These are phyloP conservation scores for Thermophis baileyi DNA, from an alignment of 2,113 vertebrate species.

Conservation along the genomic window DNA sequence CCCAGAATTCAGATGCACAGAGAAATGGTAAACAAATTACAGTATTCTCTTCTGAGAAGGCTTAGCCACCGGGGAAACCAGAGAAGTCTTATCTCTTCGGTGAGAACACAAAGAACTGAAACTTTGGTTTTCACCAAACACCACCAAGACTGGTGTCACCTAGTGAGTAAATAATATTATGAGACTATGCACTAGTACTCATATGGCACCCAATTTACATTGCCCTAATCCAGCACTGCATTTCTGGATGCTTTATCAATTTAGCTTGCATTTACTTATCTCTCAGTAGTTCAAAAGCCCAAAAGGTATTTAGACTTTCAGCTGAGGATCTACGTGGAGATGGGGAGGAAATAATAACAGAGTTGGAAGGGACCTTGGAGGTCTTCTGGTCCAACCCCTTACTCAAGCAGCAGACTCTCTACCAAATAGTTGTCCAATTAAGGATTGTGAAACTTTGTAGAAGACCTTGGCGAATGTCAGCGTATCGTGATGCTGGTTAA, in stretches of 20 bases:
- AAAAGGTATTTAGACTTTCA: not conserved
- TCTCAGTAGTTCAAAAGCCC: not conserved
- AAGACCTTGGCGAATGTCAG: constrained; percentile 61
- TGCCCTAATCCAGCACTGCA: not conserved
- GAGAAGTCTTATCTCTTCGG: not conserved
- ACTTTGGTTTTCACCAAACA: not conserved
- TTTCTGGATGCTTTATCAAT: not conserved
- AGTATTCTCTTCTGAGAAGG: not conserved
- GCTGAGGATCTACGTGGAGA: too few relatives aligned
- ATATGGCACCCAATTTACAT: not conserved
- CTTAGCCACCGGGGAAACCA: not conserved
- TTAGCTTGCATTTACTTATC: not conserved
- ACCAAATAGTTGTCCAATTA: constrained; percentile 15
- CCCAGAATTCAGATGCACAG: not conserved
- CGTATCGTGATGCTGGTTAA: constrained; percentile 65
- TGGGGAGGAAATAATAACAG: too few relatives aligned
- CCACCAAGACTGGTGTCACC: not conserved
- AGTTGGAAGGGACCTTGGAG: too few relatives aligned
- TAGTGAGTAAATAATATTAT: not conserved
- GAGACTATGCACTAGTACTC: not conserved
- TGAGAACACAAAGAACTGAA: not conserved
- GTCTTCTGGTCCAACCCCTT: not conserved
- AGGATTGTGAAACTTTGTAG: constrained; percentile 50
- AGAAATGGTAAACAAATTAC: not conserved
- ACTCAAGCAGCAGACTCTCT: not conserved